Percentiles rank a stretch among this genome's conserved stretches.
phyloP scores from a whole-genome alignment of 1,140 invertebrate genomes.

The Macrotrachela quadricornifera region DNA sequence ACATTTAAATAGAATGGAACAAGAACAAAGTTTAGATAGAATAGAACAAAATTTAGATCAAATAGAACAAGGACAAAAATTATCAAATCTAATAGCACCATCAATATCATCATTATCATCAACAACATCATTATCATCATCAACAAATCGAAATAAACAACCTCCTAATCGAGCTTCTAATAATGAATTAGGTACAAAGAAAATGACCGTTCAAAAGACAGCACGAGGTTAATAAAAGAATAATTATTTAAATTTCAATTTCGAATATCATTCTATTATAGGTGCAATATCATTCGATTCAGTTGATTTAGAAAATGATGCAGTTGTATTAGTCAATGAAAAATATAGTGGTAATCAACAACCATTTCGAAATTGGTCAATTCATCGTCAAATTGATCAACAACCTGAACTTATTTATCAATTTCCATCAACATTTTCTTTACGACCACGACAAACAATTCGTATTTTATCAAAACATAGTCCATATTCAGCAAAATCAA shows the following conservation, averaged over 20 bases:
- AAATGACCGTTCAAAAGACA: conserved; percentile 4
- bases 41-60: not conserved
- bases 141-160: no score
- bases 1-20: not conserved
- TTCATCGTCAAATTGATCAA: conserved; percentile 4
- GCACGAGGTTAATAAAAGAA: conserved; percentile 5
- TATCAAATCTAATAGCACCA: not conserved
- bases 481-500: no score
- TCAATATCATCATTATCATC: no score
- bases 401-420: not conserved
- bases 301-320: not conserved
- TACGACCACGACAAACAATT: no score
- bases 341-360: conserved; percentile 2
- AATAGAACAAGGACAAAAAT: not conserved
- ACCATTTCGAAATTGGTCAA: conserved; percentile 3
- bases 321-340: not conserved
- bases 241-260: not conserved
- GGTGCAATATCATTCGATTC: not conserved
- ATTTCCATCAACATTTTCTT: not conserved
- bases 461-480: no score
- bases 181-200: conserved; percentile 3
- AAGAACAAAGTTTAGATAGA: not conserved
- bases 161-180: not conserved
- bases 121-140: no score
- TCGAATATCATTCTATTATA: not conserved